These are phyloP conservation scores for Balearica regulorum DNA, from an alignment of 2,797 vertebrate species.

Conservation along the genomic window DNA sequence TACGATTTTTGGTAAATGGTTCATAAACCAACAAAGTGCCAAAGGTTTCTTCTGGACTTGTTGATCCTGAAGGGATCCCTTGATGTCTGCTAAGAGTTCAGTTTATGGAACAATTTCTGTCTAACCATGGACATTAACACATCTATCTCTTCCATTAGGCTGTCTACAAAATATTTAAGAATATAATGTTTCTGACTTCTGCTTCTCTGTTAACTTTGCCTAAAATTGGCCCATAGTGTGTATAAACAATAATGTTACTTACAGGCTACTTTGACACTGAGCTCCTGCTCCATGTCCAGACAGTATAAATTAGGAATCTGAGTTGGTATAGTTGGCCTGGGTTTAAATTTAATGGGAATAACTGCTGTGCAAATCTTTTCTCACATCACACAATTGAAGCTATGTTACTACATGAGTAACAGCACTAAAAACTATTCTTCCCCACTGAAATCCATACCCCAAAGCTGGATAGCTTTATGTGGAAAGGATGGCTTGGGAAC, in stretches of 20 bases:
- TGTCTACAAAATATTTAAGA: background rate
- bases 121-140: background rate
- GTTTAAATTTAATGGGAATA: background rate
- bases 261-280: background rate
- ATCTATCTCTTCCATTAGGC: background rate
- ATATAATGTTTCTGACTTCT: background rate
- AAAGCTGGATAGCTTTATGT: background rate
- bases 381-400: background rate
- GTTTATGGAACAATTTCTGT: background rate
- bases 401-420: background rate
- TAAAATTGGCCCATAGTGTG: background rate
- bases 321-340: background rate
- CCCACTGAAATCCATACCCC: background rate
- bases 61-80: background rate
- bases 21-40: background rate
- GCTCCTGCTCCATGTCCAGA: background rate
- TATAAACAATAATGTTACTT: background rate
- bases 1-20: background rate
- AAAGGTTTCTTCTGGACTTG: conserved; percentile 14
- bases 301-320: background rate
- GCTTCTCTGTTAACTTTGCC: background rate
- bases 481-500: background rate
- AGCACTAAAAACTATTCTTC: background rate
- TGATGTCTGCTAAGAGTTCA: background rate
- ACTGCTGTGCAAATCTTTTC: background rate